Conservation (phyloP, 37 sponge, comb jelly and placozoan genomes). For the Spongilla lacustris region DNA sequence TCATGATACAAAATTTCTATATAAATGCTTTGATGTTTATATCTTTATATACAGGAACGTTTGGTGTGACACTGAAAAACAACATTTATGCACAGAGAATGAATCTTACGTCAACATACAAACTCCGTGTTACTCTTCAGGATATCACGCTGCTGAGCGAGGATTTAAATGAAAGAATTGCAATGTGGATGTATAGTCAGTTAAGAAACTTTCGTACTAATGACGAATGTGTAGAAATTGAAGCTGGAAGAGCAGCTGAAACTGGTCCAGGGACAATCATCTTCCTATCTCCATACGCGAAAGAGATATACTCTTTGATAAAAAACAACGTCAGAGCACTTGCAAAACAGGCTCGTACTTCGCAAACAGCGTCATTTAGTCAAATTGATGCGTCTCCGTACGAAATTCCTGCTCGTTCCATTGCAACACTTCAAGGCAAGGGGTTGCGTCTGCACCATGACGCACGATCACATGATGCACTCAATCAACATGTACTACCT, state of each 20-base stretch:
- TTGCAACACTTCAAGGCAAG: neutral
- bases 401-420: neutral
- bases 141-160: neutral
- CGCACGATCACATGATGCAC: neutral
- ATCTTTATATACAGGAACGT: neutral
- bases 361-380: neutral
- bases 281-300: neutral
- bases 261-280: slow-evolving; percentile 5
- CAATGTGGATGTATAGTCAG: slow-evolving; percentile 2
- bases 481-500: neutral
- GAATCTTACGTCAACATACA: slow-evolving; percentile 8
- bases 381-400: neutral
- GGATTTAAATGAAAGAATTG: neutral
- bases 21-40: too few relatives aligned
- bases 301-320: slow-evolving; percentile 3
- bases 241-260: slow-evolving; percentile 16
- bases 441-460: neutral
- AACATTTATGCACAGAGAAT: neutral
- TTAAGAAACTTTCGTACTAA: slow-evolving; percentile 3
- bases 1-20: too few relatives aligned
- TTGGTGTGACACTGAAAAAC: neutral
- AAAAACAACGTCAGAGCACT: neutral
- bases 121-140: neutral
- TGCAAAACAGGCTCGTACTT: neutral
- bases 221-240: neutral